A percentile compares a stretch with the other conserved stretches of the same genome.
These are phyloP conservation scores for Corapipo altera DNA, from an alignment of 2,113 vertebrate genomes.

Conservation along the genomic window DNA sequence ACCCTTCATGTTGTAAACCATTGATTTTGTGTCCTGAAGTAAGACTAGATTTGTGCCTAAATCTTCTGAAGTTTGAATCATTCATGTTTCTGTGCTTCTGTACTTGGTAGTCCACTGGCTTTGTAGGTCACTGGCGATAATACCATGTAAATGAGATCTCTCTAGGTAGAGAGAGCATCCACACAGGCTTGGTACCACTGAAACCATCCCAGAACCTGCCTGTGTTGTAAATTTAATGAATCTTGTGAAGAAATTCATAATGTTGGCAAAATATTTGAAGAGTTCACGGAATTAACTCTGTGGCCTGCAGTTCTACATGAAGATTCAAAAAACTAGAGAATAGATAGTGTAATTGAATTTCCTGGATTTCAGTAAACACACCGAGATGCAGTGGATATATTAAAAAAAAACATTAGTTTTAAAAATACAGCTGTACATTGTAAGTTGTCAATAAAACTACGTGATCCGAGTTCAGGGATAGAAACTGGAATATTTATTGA, in stretches of 20 bases:
- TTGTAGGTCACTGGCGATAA: neutral
- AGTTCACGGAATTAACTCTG: neutral
- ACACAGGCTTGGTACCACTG: neutral
- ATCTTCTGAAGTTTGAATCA: neutral
- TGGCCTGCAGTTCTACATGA: neutral
- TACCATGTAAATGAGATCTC: neutral
- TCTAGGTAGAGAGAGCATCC: neutral
- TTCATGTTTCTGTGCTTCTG: neutral
- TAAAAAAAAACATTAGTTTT: neutral
- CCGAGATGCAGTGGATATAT: neutral
- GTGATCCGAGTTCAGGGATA: too few species aligned
- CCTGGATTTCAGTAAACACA: neutral
- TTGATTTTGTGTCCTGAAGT: neutral
- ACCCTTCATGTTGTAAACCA: neutral
- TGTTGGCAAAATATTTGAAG: neutral
- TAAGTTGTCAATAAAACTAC: too few species aligned
- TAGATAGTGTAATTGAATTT: neutral
- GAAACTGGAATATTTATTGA: too few species aligned
- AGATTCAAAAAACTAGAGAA: neutral
- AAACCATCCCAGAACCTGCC: neutral
- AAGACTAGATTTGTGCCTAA: neutral
- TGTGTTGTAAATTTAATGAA: neutral
- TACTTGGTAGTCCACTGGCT: neutral
- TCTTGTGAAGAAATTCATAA: neutral
- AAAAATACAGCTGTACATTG: neutral